Base-by-base conservation (phyloP, 2,113 vertebrate species). In the Xyliphius kryptos region DNA sequence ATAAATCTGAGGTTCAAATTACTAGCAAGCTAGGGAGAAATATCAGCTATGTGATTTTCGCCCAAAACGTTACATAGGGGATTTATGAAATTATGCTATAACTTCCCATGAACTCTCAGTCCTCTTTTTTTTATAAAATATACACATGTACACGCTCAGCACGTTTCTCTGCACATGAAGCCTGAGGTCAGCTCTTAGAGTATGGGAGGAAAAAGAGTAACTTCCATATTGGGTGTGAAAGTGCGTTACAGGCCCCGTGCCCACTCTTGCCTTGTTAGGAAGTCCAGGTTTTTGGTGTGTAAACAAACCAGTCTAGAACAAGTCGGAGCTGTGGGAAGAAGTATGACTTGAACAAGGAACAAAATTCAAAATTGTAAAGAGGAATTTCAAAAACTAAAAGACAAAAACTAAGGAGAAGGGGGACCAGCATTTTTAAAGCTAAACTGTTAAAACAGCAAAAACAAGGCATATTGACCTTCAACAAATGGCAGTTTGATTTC, bases 211-310 rank as follows among this genome's bases (percentile, higher is more conserved):
- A 49, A 60, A 63, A 73, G 71, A 61, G 71, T 63, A 66, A 85
- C 78, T 81, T 82, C 84, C 85, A 85, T 87, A 87, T 86, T 85
- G 87, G 84, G 85, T 82, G 83, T 80, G 81, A 84, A 85, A 68
- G 68, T 44, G 46, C 21, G 58, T 55, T 40, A 22, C 15, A 40
- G 40, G 54, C 37, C 70, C 54, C 5, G 22, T 61, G 68, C 51
- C 63, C 19, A 67, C 73, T 70, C 78, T 86, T 86, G 77, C 87
- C 87, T 87, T 88, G 80, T 87, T 87, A 86, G 86, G 86, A 82
- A 89, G 79, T 80, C 41, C 41, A 49, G 55, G 70, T 77, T 74
- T 74, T 64, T 47, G 56, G 62, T 81, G 74, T 67, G 75, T 84
- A 83, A 83, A 83, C 82, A 83, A 59, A 77, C 68, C 59, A 38